These are phyloP conservation scores for Microcebus murinus DNA, from an alignment of 2,113 vertebrate genomes.

Conservation along the genomic window DNA sequence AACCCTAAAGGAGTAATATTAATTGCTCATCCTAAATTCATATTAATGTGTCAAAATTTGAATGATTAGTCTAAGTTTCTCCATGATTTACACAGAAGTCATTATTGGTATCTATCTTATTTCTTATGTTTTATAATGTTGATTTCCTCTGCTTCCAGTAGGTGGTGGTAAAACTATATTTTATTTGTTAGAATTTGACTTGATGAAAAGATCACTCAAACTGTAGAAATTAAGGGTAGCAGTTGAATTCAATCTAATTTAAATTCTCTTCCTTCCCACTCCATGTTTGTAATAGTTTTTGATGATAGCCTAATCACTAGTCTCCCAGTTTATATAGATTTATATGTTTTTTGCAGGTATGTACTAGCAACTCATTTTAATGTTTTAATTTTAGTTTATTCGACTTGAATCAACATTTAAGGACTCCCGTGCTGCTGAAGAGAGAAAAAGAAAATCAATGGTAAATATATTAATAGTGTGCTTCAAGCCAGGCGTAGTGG, in stretches of 20 bases:
- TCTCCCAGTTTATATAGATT: neutral
- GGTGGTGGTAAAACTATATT: constrained; percentile 57
- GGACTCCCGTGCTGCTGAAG: constrained; percentile 85
- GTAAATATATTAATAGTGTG: constrained; percentile 70
- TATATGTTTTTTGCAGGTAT: constrained; percentile 20
- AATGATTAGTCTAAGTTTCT: constrained; percentile 35
- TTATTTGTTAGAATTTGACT: constrained; percentile 26
- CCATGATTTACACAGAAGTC: constrained; percentile 13
- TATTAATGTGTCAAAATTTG: constrained; percentile 23
- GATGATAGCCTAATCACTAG: neutral
- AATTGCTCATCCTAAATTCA: constrained; percentile 45
- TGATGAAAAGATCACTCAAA: constrained; percentile 43
- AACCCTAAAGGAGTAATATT: neutral
- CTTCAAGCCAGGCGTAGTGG: neutral
- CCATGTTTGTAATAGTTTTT: constrained; percentile 41
- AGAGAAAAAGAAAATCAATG: constrained; percentile 81
- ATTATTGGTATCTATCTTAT: neutral
- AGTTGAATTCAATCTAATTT: neutral
- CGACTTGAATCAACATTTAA: constrained; percentile 85
- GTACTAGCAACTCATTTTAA: constrained; percentile 62
- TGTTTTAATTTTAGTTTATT: constrained; percentile 78
- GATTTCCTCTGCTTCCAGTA: constrained; percentile 62
- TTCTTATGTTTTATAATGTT: constrained; percentile 10
- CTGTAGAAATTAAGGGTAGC: constrained; percentile 20
- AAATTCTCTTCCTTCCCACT: neutral